These are phyloP conservation scores for Myxocyprinus asiaticus DNA, from an alignment of 2,113 vertebrate genomes.

Conservation along the genomic window DNA sequence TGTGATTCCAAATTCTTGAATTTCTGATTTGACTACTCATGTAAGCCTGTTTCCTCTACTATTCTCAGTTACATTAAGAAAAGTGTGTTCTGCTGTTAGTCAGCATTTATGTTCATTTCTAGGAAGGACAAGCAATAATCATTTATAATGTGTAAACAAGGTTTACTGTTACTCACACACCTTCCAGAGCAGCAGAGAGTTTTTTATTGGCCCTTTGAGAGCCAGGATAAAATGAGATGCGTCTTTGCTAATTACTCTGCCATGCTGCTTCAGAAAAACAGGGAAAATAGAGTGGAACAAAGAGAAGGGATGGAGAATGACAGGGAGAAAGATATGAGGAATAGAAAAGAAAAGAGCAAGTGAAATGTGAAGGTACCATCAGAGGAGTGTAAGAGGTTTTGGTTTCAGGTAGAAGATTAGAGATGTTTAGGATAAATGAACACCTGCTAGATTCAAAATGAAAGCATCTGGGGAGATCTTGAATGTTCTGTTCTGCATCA, in stretches of 20 bases:
- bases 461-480: no score
- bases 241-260: slow-evolving; percentile 31
- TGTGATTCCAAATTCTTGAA: no score
- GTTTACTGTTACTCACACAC: slow-evolving; percentile 36
- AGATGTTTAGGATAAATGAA: no score
- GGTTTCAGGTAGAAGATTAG: no score
- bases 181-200: neutral
- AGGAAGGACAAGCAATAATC: slow-evolving; percentile 13
- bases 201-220: slow-evolving; percentile 21
- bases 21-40: no score
- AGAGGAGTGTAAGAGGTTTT: no score
- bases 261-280: neutral
- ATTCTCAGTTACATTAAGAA: neutral
- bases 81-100: slow-evolving; percentile 18
- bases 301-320: neutral
- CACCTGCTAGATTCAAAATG: no score
- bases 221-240: slow-evolving; percentile 22
- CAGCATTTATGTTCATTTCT: slow-evolving; percentile 20
- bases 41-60: neutral
- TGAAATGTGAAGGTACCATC: no score
- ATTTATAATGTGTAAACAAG: slow-evolving; percentile 38
- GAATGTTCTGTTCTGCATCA: no score
- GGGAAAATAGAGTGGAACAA: neutral
- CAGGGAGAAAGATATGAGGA: neutral
- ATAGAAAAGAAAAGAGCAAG: no score